Evolutionary conservation across 2,113 vertebrate species (phyloP).

Genomic region (Nansenia antarctica): DNA sequence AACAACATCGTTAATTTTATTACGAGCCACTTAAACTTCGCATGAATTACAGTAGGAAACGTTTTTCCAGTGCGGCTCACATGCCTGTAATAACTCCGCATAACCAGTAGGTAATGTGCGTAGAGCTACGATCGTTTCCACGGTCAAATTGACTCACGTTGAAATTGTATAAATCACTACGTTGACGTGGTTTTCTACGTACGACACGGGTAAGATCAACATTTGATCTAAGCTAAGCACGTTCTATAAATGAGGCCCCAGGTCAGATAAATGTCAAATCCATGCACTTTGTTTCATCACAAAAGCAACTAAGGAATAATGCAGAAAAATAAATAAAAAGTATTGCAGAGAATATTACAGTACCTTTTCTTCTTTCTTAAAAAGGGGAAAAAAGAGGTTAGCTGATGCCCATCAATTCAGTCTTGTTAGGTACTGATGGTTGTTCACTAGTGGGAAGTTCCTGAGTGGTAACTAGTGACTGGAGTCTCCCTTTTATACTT

Average conservation of each 20-base stretch:
- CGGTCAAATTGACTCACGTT: no score
- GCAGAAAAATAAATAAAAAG: background rate
- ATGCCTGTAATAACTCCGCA: no score
- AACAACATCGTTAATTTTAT: no score
- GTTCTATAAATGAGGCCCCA: background rate
- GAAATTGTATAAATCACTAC: background rate
- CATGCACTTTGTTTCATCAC: background rate
- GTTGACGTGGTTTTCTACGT: background rate
- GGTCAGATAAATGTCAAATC: background rate
- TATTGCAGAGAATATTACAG: background rate
- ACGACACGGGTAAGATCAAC: no score
- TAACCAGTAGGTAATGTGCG: no score
- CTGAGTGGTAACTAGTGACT: slow-evolving; percentile 19
- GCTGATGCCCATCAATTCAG: slow-evolving; percentile 39
- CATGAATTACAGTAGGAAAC: no score
- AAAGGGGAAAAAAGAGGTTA: slow-evolving; percentile 29
- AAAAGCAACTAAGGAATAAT: background rate
- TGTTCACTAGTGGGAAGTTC: slow-evolving; percentile 13
- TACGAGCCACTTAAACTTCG: no score
- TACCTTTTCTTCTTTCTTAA: slow-evolving; percentile 43
- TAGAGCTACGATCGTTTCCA: no score
- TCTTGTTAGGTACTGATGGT: slow-evolving; percentile 2
- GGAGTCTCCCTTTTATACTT: slow-evolving; percentile 55
- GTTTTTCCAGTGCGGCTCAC: no score
- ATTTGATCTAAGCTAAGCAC: no score